Evolutionary conservation across 2,113 vertebrate species (phyloP).

Genomic region (Cyprichromis sp.): DNA sequence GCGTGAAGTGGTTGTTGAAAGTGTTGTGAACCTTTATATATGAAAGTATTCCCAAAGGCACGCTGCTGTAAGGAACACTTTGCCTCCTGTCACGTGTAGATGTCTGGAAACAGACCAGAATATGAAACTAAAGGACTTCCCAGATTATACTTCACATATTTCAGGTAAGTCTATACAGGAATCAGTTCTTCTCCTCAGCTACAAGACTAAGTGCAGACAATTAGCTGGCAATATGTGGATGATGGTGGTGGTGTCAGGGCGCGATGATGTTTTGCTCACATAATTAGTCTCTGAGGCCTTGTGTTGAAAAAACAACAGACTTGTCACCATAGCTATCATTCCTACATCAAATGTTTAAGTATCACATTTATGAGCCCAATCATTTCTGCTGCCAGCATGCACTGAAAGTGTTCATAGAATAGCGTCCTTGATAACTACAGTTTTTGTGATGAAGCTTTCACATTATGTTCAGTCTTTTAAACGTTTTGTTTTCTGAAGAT

Average conservation of each 20-base stretch:
- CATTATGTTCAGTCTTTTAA: not conserved
- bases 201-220: not conserved
- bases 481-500: not conserved
- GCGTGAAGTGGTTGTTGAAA: not conserved
- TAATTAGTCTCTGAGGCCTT: constrained; percentile 38
- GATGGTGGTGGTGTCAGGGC: not conserved
- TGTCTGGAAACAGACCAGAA: not conserved
- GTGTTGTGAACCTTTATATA: not conserved
- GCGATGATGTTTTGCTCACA: not conserved
- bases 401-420: not conserved
- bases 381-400: not conserved
- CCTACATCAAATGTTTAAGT: not conserved
- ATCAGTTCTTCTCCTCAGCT: not conserved
- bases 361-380: not conserved
- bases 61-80: not conserved
- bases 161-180: not conserved
- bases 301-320: not conserved
- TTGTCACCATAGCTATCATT: not conserved
- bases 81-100: not conserved
- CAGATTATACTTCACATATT: not conserved
- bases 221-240: constrained; percentile 7
- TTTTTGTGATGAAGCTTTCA: not conserved
- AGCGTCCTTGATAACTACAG: not conserved
- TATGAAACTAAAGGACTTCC: not conserved
- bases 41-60: not conserved